These are phyloP conservation scores for Hepsetus odoe DNA, from an alignment of 2,113 vertebrate genomes.

Conservation along the genomic window DNA sequence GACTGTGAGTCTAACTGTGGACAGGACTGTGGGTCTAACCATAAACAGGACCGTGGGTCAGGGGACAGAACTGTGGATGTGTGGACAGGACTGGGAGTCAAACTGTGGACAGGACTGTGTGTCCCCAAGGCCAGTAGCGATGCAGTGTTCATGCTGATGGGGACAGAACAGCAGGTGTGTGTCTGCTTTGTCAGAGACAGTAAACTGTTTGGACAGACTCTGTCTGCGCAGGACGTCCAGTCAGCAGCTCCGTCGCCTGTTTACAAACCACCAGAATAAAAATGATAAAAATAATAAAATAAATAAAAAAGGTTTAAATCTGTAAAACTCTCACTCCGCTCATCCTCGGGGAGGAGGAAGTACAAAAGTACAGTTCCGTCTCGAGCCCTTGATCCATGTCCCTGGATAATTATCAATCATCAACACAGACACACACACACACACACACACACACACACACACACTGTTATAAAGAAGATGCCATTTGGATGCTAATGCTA, in stretches of 20 bases:
- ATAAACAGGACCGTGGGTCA: background rate
- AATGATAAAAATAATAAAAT: background rate
- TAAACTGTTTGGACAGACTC: slow-evolving; percentile 59
- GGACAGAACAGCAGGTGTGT: slow-evolving; percentile 44
- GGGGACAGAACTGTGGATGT: background rate
- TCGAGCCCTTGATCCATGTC: background rate
- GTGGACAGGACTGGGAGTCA: no score
- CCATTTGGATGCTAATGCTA: background rate
- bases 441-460: background rate
- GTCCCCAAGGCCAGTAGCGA: slow-evolving; percentile 30
- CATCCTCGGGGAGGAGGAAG: background rate
- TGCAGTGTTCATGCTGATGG: slow-evolving; percentile 42
- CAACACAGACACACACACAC: background rate
- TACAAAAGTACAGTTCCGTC: background rate
- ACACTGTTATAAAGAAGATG: no score
- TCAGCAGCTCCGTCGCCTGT: slow-evolving; percentile 48
- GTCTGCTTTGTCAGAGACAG: slow-evolving; percentile 43
- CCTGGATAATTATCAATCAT: slow-evolving; percentile 11
- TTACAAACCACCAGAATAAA: background rate
- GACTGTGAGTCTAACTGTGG: no score
- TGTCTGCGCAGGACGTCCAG: slow-evolving; percentile 49
- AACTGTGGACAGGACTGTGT: slow-evolving; percentile 25
- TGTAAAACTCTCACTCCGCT: background rate
- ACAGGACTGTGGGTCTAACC: no score
- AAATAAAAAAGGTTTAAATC: slow-evolving; percentile 13